These are phyloP conservation scores for Tinea semifulvella DNA, from an alignment of 2,888 invertebrate genomes.

Conservation along the genomic window DNA sequence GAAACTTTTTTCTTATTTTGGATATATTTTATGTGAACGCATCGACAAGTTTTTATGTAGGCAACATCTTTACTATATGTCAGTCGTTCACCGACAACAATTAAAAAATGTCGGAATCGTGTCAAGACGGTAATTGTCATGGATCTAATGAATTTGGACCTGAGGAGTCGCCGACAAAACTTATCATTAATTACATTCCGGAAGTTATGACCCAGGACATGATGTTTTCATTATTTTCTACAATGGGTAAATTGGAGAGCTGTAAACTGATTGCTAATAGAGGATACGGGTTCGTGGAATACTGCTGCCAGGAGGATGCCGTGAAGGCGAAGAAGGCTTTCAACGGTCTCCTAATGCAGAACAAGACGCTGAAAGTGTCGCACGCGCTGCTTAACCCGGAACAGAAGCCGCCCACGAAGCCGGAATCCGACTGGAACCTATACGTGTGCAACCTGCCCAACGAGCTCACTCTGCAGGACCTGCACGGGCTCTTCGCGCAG, in stretches of 20 bases:
- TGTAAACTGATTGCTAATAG: conserved; percentile 66
- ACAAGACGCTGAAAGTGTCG: conserved; percentile 63
- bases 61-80: conserved; percentile 54
- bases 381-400: conserved; percentile 62
- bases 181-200: conserved; percentile 68
- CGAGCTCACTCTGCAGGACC: conserved; percentile 65
- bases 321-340: conserved; percentile 61
- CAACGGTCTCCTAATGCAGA: conserved; percentile 63
- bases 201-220: conserved; percentile 68
- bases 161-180: conserved; percentile 66
- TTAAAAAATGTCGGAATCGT: conserved; percentile 70
- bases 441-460: conserved; percentile 67
- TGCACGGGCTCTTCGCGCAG: conserved; percentile 64
- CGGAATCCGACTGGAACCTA: conserved; percentile 66
- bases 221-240: conserved; percentile 65
- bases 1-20: neutral
- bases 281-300: conserved; percentile 66
- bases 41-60: conserved; percentile 1
- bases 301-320: conserved; percentile 60
- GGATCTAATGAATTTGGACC: conserved; percentile 64
- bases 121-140: conserved; percentile 66
- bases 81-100: conserved; percentile 67
- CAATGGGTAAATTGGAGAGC: conserved; percentile 67
- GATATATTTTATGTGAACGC: conserved; percentile 4
- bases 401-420: conserved; percentile 59